Evolutionary conservation across 1,140 invertebrate species (phyloP).

Genomic region (Drosophila quadrilineata): DNA sequence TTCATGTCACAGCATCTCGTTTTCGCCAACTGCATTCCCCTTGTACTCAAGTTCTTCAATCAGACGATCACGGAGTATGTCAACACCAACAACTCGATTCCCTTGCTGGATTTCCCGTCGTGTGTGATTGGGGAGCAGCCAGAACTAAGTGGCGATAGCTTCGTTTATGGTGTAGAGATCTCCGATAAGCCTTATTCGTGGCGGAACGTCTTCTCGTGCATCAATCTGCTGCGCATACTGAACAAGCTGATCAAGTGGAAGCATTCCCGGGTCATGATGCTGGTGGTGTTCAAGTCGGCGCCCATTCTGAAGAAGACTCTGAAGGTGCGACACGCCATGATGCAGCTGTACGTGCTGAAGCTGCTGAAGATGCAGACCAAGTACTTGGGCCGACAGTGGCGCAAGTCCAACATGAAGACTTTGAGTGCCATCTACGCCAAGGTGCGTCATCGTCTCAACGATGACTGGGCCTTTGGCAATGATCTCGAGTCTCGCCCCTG

Average conservation of each 20-base stretch:
- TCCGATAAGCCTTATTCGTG: slow-evolving; percentile 94
- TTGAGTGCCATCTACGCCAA: slow-evolving; percentile 99
- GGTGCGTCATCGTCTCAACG: slow-evolving; percentile 96
- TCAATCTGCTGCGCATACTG: slow-evolving; percentile 97
- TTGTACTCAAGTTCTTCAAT: slow-evolving; percentile 99
- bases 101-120: slow-evolving; percentile 96
- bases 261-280: slow-evolving; percentile 99
- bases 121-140: slow-evolving; percentile 98
- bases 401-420: slow-evolving; percentile 99
- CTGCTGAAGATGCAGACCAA: slow-evolving; percentile 99
- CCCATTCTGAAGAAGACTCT: slow-evolving; percentile 98
- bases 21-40: slow-evolving; percentile 99
- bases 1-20: slow-evolving; percentile 99
- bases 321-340: slow-evolving; percentile 97
- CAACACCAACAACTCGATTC: slow-evolving; percentile 96
- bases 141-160: slow-evolving; percentile 95
- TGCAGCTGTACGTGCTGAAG: slow-evolving; percentile 99
- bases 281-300: slow-evolving; percentile 99
- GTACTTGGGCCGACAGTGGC: slow-evolving; percentile 99
- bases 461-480: slow-evolving; percentile 99
- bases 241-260: slow-evolving; percentile 99
- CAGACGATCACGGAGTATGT: slow-evolving; percentile 98
- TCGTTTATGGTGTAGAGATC: slow-evolving; percentile 85
- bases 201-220: slow-evolving; percentile 99
- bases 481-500: slow-evolving; percentile 98